Percentiles rank a stretch among this genome's conserved stretches.
These are phyloP conservation scores for Clavelina lepadiformis DNA, from an alignment of 23 tunicate species.

Conservation along the genomic window DNA sequence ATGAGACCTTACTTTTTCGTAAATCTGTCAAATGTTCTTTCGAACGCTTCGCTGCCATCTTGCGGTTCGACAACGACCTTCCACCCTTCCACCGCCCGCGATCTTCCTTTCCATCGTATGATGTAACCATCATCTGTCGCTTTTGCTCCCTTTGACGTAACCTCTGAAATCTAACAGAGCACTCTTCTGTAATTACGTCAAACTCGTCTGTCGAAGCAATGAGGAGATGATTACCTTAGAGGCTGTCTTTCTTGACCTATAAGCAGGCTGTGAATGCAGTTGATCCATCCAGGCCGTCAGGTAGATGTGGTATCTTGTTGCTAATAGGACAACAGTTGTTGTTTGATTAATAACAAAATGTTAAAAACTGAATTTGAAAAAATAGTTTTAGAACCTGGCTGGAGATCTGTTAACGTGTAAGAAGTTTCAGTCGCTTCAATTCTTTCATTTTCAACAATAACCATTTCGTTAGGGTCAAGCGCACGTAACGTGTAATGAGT, in stretches of 20 bases:
- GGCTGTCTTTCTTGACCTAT: slow-evolving; percentile 1
- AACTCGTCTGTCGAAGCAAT: too few relatives aligned
- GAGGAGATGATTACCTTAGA: too few relatives aligned
- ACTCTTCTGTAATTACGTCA: too few relatives aligned
- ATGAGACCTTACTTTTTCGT: slow-evolving; percentile 40
- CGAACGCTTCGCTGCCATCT: slow-evolving; percentile 35
- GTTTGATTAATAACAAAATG: not conserved
- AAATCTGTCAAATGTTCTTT: slow-evolving; percentile 19
- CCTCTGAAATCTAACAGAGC: slow-evolving; percentile 4
- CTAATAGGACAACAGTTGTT: not conserved
- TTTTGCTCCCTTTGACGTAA: not conserved
- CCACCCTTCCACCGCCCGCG: slow-evolving; percentile 49
- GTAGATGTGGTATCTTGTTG: slow-evolving; percentile 29
- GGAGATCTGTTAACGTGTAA: slow-evolving; percentile 9
- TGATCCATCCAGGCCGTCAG: slow-evolving; percentile 34
- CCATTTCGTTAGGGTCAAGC: slow-evolving; percentile 6
- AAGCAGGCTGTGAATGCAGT: slow-evolving; percentile 12
- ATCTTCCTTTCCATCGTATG: slow-evolving; percentile 34
- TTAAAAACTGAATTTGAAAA: not conserved
- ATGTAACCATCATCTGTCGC: slow-evolving; percentile 22
- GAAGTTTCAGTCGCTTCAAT: slow-evolving; percentile 9
- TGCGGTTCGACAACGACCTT: slow-evolving; percentile 28
- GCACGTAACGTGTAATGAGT: slow-evolving; percentile 55
- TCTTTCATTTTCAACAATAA: slow-evolving; percentile 12
- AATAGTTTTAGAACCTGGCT: slow-evolving; percentile 16